Evolutionary conservation across 2,113 vertebrate genomes (phyloP).

Genomic region (Pimephales promelas): DNA sequence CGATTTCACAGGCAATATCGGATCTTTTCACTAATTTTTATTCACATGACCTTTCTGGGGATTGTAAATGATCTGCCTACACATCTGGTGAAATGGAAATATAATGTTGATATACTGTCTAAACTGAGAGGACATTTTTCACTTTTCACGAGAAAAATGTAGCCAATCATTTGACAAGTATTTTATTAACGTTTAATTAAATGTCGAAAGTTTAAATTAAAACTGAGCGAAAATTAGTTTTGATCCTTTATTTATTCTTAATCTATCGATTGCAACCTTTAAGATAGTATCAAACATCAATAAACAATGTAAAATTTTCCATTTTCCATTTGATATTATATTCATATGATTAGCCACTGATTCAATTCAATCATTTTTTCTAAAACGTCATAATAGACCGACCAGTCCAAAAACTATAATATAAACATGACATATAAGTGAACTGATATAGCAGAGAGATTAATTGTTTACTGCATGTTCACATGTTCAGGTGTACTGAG

Average conservation of each 20-base stretch:
- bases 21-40: constrained; percentile 62
- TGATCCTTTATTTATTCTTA: neutral
- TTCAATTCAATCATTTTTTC: neutral
- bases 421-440: neutral
- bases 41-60: constrained; percentile 45
- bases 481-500: neutral
- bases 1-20: constrained; percentile 66
- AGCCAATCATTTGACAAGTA: neutral
- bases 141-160: neutral
- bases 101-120: constrained; percentile 63
- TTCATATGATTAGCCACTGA: neutral
- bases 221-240: neutral
- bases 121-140: constrained; percentile 62
- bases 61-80: constrained; percentile 60
- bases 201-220: neutral
- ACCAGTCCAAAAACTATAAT: neutral
- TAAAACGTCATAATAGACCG: neutral
- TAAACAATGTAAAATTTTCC: neutral
- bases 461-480: neutral
- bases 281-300: neutral
- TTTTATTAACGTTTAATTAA: neutral
- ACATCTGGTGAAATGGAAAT: constrained; percentile 64
- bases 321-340: neutral
- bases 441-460: too few relatives aligned
- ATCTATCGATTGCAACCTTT: neutral